Conservation (phyloP, 2,113 vertebrate species). For the Cyanistes caeruleus region DNA sequence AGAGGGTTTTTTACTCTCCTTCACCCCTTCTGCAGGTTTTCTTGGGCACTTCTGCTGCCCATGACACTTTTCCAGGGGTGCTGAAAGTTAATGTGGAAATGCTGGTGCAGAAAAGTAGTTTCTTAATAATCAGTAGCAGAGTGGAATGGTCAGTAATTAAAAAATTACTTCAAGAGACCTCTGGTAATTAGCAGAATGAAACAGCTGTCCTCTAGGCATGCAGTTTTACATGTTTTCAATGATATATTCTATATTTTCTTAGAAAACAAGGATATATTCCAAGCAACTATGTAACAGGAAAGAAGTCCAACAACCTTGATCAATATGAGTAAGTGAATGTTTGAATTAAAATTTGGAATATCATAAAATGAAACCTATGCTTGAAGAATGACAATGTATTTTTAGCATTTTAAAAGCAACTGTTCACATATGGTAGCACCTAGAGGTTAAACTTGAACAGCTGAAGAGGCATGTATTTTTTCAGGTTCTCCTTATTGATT, state of each 20-base stretch:
- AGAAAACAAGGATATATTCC: slow-evolving; percentile 93
- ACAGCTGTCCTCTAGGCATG: background rate
- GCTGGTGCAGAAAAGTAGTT: background rate
- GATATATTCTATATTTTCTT: background rate
- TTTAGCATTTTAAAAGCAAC: background rate
- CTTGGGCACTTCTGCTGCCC: background rate
- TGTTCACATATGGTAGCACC: fast-evolving
- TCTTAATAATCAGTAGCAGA: background rate
- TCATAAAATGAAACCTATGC: background rate
- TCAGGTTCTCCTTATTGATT: background rate
- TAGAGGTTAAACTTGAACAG: background rate
- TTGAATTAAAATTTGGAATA: background rate
- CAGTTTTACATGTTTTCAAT: background rate
- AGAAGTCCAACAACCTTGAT: slow-evolving; percentile 85
- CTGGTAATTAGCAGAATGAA: background rate
- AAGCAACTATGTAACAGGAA: slow-evolving; percentile 92
- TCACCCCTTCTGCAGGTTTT: background rate
- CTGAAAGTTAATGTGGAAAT: background rate
- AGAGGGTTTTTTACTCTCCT: background rate
- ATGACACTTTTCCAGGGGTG: background rate
- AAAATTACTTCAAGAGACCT: background rate
- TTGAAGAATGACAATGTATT: background rate
- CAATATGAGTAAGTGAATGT: slow-evolving; percentile 88
- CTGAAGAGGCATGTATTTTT: background rate
- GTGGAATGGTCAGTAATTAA: background rate